These are phyloP conservation scores for Oscarella lobularis DNA, from an alignment of 37 sponge, comb jelly and placozoan species.

Conservation along the genomic window DNA sequence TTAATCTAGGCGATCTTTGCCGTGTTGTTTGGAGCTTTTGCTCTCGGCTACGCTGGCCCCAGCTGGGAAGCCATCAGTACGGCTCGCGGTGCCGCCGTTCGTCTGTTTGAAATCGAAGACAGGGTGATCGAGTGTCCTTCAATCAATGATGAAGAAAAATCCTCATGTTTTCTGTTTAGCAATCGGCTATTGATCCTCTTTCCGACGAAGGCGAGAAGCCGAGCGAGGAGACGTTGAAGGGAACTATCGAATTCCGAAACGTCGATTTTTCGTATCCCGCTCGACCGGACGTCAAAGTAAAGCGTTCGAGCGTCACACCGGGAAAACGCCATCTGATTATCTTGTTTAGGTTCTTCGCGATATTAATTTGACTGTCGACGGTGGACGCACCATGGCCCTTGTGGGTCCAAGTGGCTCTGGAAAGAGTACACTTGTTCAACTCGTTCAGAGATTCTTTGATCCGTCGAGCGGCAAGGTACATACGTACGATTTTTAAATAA, in stretches of 20 bases:
- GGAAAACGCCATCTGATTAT: too few species aligned
- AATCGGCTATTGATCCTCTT: constrained; percentile 44
- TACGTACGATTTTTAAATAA: too few species aligned
- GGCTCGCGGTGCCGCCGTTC: constrained; percentile 39
- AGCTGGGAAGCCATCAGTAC: constrained; percentile 25
- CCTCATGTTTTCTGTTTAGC: constrained; percentile 27
- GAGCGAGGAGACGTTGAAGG: constrained; percentile 19
- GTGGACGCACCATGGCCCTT: constrained; percentile 58
- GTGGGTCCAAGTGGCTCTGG: constrained; percentile 81
- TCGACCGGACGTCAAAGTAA: constrained; percentile 56
- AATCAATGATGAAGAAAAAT: too few species aligned
- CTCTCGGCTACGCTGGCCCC: constrained; percentile 54
- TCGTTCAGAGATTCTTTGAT: constrained; percentile 74
- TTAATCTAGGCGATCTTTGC: constrained; percentile 78
- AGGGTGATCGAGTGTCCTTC: too few species aligned
- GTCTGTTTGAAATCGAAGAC: constrained; percentile 16
- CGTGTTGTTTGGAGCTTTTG: constrained; percentile 54
- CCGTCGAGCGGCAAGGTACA: constrained; percentile 22
- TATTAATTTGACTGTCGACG: constrained; percentile 21
- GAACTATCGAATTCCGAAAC: constrained; percentile 60
- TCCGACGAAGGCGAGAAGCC: constrained; percentile 47
- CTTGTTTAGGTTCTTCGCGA: constrained; percentile 30
- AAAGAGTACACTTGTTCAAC: constrained; percentile 59
- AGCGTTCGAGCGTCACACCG: too few species aligned
- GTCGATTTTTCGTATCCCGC: constrained; percentile 76